Percentiles rank a stretch among this genome's conserved stretches.
Evolutionary conservation across 2,113 vertebrate species (phyloP).

Genomic region (Corydoras sp.): DNA sequence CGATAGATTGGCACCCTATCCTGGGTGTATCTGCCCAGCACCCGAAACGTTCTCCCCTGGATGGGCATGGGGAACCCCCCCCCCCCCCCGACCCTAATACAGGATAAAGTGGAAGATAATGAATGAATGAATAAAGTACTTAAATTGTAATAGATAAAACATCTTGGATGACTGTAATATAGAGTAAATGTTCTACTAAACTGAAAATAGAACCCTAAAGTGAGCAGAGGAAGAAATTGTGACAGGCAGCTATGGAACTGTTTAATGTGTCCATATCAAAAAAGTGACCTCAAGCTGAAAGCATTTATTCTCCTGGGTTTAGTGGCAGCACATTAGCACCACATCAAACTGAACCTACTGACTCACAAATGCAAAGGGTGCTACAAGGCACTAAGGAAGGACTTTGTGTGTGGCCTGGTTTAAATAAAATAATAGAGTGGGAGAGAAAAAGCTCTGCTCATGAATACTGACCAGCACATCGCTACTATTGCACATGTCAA

Average conservation of each 20-base stretch:
- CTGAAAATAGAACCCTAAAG: slow-evolving; percentile 1
- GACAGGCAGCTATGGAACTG: slow-evolving; percentile 7
- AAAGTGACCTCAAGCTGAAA: slow-evolving; percentile 1
- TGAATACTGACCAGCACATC: not conserved
- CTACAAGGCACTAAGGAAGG: not conserved
- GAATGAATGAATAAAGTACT: too few species aligned
- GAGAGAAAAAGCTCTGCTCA: not conserved
- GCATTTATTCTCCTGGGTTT: slow-evolving; percentile 11
- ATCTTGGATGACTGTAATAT: too few species aligned
- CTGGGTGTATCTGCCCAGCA: too few species aligned
- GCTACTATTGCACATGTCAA: not conserved
- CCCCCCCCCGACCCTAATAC: too few species aligned
- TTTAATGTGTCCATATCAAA: slow-evolving; percentile 14
- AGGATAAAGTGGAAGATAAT: too few species aligned
- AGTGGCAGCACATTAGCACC: not conserved
- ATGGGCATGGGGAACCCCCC: too few species aligned
- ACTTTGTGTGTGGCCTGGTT: slow-evolving; percentile 7
- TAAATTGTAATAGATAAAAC: too few species aligned
- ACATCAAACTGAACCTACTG: slow-evolving; percentile 20
- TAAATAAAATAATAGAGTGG: slow-evolving; percentile 4
- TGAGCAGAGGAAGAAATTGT: slow-evolving; percentile 1
- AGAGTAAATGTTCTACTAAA: not conserved
- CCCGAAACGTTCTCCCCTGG: too few species aligned
- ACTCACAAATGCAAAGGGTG: not conserved
- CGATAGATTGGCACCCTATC: too few species aligned